Evolutionary conservation across 2,797 vertebrate genomes (phyloP).

Genomic region (Catharus ustulatus): DNA sequence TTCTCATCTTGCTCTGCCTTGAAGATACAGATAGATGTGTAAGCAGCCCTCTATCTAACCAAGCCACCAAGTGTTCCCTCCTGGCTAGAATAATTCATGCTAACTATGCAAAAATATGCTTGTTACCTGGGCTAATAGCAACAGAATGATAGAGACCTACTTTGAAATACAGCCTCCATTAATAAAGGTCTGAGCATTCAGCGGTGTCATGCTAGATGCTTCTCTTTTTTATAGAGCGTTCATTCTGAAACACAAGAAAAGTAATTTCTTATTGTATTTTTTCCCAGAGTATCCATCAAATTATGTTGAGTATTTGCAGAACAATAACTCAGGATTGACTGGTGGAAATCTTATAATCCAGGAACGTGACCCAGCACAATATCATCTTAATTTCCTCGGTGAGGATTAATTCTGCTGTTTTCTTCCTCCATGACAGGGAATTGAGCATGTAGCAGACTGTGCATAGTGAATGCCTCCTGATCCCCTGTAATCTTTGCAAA

Average conservation of each 20-base stretch:
- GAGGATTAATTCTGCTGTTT: constrained; percentile 77
- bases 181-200: not conserved
- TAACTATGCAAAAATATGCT: not conserved
- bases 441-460: constrained; percentile 70
- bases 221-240: constrained; percentile 28
- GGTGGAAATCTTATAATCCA: constrained; percentile 79
- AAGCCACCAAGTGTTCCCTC: not conserved
- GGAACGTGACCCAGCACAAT: constrained; percentile 81
- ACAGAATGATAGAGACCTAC: not conserved
- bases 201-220: not conserved
- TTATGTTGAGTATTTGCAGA: constrained; percentile 75
- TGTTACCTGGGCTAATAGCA: constrained; percentile 37
- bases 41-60: not conserved
- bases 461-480: constrained; percentile 71
- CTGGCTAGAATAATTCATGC: not conserved
- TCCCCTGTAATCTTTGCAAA: constrained; percentile 76
- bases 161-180: constrained; percentile 16
- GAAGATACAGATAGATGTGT: not conserved
- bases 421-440: constrained; percentile 72
- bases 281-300: constrained; percentile 58
- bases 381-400: constrained; percentile 76
- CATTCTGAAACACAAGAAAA: constrained; percentile 38
- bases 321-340: constrained; percentile 74
- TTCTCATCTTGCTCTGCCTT: not conserved
- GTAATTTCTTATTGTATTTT: constrained; percentile 43